Evolutionary conservation across 2,797 vertebrate species (phyloP).

Genomic region (Leuciscus waleckii): DNA sequence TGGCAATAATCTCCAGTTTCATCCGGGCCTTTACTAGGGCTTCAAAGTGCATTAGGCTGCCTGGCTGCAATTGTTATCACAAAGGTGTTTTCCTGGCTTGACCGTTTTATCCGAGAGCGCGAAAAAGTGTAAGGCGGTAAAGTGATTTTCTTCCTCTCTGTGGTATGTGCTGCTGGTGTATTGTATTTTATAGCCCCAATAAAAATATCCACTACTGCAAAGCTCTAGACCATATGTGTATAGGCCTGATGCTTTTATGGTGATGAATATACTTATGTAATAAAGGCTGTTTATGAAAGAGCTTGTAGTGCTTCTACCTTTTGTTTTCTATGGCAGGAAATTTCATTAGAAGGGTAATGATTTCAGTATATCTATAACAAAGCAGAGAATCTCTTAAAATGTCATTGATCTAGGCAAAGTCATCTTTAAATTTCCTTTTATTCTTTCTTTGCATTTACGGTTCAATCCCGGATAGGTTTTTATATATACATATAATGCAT

Average conservation of each 20-base stretch:
- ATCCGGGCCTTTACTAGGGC: slow-evolving; percentile 77
- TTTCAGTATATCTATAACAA: slow-evolving; percentile 36
- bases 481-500: slow-evolving; percentile 2
- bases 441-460: slow-evolving; percentile 17
- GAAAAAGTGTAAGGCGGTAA: slow-evolving; percentile 82
- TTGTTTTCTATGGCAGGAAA: slow-evolving; percentile 44
- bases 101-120: slow-evolving; percentile 80
- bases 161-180: slow-evolving; percentile 71
- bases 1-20: slow-evolving; percentile 80
- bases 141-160: slow-evolving; percentile 82
- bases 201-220: slow-evolving; percentile 83
- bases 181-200: slow-evolving; percentile 83
- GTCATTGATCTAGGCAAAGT: slow-evolving; percentile 4
- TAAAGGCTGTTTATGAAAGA: slow-evolving; percentile 82
- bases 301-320: slow-evolving; percentile 39
- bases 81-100: slow-evolving; percentile 75
- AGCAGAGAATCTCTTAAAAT: slow-evolving; percentile 45
- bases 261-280: slow-evolving; percentile 83
- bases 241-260: slow-evolving; percentile 72
- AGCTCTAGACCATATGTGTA: slow-evolving; percentile 76
- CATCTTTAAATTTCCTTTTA: slow-evolving; percentile 2
- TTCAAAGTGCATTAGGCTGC: slow-evolving; percentile 79
- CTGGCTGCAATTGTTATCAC: slow-evolving; percentile 76
- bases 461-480: background rate
- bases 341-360: slow-evolving; percentile 54